Evolutionary conservation across 2,113 vertebrate species (phyloP).

Genomic region (Mormyrus iriodes): DNA sequence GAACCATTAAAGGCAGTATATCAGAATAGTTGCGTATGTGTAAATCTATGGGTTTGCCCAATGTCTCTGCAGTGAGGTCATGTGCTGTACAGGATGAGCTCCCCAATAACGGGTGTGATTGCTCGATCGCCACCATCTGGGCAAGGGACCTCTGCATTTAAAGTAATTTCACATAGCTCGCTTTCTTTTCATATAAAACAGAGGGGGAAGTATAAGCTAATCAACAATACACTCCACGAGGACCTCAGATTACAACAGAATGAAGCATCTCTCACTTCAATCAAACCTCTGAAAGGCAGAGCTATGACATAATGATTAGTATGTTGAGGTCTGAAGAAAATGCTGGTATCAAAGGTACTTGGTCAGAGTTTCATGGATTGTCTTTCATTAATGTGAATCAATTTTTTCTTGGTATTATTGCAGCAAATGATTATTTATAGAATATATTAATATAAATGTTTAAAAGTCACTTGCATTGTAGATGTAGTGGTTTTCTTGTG

Average conservation of each 20-base stretch:
- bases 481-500: not conserved
- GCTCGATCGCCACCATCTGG: not conserved
- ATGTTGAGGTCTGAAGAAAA: not conserved
- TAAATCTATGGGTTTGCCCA: slow-evolving; percentile 29
- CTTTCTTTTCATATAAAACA: not conserved
- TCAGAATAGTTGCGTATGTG: not conserved
- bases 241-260: not conserved
- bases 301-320: not conserved
- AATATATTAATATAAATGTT: not conserved
- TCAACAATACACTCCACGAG: not conserved
- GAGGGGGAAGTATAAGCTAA: not conserved
- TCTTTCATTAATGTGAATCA: not conserved
- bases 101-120: slow-evolving; percentile 55
- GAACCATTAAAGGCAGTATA: not conserved
- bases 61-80: slow-evolving; percentile 56
- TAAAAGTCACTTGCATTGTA: not conserved
- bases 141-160: not conserved
- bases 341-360: not conserved
- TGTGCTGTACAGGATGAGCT: slow-evolving; percentile 52
- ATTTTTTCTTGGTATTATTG: not conserved
- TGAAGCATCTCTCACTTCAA: not conserved
- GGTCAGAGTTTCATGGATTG: not conserved
- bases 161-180: not conserved
- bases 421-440: not conserved
- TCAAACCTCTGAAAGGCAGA: not conserved